phyloP scores from a whole-genome alignment of 1,140 invertebrate species.

The Drosophila arawakana region DNA sequence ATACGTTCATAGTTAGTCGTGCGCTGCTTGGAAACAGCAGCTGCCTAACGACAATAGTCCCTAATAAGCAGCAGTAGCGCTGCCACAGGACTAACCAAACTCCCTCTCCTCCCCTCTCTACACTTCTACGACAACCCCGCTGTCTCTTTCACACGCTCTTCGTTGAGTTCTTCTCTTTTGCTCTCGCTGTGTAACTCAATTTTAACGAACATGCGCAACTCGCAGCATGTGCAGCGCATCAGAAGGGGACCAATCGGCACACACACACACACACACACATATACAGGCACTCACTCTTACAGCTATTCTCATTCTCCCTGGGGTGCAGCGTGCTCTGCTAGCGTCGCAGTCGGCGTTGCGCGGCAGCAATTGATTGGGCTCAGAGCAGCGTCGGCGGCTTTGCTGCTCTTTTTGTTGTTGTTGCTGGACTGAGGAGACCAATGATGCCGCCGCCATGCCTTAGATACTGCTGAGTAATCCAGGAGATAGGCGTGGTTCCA shows the following conservation, averaged over 20 bases:
- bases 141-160: neutral
- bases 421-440: conserved; percentile 59
- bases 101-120: neutral
- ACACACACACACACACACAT: conserved; percentile 23
- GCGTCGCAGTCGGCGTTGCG: conserved; percentile 56
- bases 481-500: conserved; percentile 84
- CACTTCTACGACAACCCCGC: neutral
- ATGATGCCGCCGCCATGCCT: conserved; percentile 77
- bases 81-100: neutral
- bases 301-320: conserved; percentile 44
- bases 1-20: neutral
- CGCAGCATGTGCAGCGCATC: conserved; percentile 55
- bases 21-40: neutral
- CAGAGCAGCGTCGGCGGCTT: conserved; percentile 53
- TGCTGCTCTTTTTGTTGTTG: conserved; percentile 14
- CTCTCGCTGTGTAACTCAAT: conserved; percentile 60
- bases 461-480: conserved; percentile 81
- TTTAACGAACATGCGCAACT: conserved; percentile 72
- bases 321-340: conserved; percentile 44
- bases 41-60: conserved; percentile 10
- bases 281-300: conserved; percentile 16
- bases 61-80: conserved; percentile 25
- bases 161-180: conserved; percentile 23
- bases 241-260: conserved; percentile 41
- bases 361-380: conserved; percentile 81